Percentiles rank a stretch among this genome's conserved stretches.
Conservation (phyloP, 1,140 invertebrate species). For the Cydia pomonella region DNA sequence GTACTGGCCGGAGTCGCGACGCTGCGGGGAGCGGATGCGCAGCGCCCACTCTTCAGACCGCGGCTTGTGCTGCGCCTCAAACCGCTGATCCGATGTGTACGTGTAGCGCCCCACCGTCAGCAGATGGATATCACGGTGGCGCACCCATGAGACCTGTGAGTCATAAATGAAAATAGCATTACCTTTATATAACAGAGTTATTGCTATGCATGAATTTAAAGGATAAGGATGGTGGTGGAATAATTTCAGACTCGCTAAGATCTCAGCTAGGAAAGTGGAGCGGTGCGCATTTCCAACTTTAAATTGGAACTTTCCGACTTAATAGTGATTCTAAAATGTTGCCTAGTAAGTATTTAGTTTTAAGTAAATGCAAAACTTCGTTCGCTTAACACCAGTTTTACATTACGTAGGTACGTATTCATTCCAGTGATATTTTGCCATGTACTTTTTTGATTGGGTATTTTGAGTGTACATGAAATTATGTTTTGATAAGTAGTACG, state of each 20-base stretch:
- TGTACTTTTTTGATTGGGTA: too few species aligned
- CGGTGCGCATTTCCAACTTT: conserved; percentile 23
- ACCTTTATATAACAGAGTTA: neutral
- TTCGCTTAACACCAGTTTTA: conserved; percentile 2
- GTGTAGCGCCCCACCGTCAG: conserved; percentile 90
- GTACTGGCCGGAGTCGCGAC: conserved; percentile 90
- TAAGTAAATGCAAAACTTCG: conserved; percentile 26
- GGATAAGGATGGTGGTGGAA: neutral
- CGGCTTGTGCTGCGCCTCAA: conserved; percentile 86
- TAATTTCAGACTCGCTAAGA: conserved; percentile 12
- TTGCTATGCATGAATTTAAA: conserved; percentile 9
- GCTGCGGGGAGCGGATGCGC: conserved; percentile 87
- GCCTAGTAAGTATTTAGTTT: conserved; percentile 24
- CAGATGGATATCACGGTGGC: conserved; percentile 90
- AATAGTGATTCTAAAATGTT: conserved; percentile 23
- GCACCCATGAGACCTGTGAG: conserved; percentile 89
- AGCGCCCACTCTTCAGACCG: conserved; percentile 88
- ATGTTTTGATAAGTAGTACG: too few species aligned
- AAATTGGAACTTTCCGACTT: conserved; percentile 28
- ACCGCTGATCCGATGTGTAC: conserved; percentile 90
- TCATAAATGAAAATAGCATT: conserved; percentile 16
- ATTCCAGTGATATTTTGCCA: too few species aligned
- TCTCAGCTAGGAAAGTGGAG: neutral
- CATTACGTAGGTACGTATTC: neutral
- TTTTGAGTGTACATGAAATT: too few species aligned